Evolutionary conservation across 2,888 invertebrate genomes (phyloP).

Genomic region (Rhingia rostrata): DNA sequence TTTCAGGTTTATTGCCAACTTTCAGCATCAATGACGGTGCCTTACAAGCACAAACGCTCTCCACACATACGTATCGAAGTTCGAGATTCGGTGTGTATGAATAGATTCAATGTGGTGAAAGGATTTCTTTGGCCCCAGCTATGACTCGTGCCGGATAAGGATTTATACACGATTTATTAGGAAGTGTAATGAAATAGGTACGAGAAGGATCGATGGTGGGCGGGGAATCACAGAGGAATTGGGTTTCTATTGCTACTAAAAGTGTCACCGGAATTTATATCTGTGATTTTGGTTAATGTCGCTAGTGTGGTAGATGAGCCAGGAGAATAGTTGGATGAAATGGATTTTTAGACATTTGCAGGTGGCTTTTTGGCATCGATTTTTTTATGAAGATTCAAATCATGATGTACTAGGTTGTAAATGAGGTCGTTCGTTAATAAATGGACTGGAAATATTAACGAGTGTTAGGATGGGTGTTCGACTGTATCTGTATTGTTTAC

Average conservation of each 20-base stretch:
- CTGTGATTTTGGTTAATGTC: constrained; percentile 66
- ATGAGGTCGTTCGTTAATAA: constrained; percentile 69
- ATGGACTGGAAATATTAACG: constrained; percentile 66
- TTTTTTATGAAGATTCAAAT: constrained; percentile 57
- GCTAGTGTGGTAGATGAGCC: constrained; percentile 3
- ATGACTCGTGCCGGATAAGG: constrained; percentile 62
- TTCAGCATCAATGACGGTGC: constrained; percentile 55
- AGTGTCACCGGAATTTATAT: constrained; percentile 71
- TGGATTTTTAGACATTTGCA: constrained; percentile 65
- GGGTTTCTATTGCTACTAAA: constrained; percentile 73
- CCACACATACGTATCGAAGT: constrained; percentile 16
- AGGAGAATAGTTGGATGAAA: constrained; percentile 33
- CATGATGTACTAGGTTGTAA: constrained; percentile 62
- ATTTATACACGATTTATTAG: constrained; percentile 69
- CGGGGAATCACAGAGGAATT: constrained; percentile 52
- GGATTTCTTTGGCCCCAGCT: constrained; percentile 35
- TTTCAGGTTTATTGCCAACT: constrained; percentile 66
- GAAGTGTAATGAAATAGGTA: constrained; percentile 69
- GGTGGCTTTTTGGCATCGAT: constrained; percentile 69
- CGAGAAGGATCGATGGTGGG: background rate
- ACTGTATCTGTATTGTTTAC: constrained; percentile 11
- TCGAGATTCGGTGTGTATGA: constrained; percentile 42
- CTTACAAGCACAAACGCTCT: background rate
- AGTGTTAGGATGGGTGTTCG: constrained; percentile 12
- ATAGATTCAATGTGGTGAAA: constrained; percentile 62